Conservation (phyloP, 2,888 invertebrate species). For the Andrena dorsata region DNA sequence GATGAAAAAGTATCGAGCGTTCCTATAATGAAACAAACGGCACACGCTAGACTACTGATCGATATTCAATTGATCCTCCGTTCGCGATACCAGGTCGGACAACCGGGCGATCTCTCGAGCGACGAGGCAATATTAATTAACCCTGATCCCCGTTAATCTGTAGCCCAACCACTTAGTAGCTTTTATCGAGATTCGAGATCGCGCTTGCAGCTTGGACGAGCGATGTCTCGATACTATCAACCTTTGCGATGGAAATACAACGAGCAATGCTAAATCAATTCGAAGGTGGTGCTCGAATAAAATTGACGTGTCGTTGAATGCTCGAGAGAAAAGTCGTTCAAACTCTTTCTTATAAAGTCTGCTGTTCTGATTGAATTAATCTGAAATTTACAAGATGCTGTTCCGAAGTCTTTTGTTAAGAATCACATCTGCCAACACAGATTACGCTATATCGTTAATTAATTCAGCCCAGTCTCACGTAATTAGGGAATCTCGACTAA, state of each 20-base stretch:
- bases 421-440: no score
- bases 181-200: slow-evolving; percentile 14
- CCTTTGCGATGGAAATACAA: background rate
- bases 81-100: slow-evolving; percentile 6
- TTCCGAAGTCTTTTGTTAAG: background rate
- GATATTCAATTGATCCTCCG: slow-evolving; percentile 18
- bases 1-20: slow-evolving; percentile 20
- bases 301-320: background rate
- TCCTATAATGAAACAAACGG: slow-evolving; percentile 8
- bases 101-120: slow-evolving; percentile 10
- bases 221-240: slow-evolving; percentile 5
- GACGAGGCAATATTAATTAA: slow-evolving; percentile 37
- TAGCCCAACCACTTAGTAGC: slow-evolving; percentile 12
- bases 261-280: background rate
- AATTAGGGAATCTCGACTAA: slow-evolving; percentile 34
- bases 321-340: background rate
- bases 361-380: background rate
- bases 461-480: slow-evolving; percentile 13
- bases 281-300: slow-evolving; percentile 26
- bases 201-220: background rate
- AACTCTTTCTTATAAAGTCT: background rate
- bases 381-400: no score
- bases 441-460: slow-evolving; percentile 22
- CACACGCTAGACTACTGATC: slow-evolving; percentile 22
- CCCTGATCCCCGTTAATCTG: slow-evolving; percentile 29